Evolutionary conservation across 2,113 vertebrate genomes (phyloP).

Genomic region (Promerops cafer): DNA sequence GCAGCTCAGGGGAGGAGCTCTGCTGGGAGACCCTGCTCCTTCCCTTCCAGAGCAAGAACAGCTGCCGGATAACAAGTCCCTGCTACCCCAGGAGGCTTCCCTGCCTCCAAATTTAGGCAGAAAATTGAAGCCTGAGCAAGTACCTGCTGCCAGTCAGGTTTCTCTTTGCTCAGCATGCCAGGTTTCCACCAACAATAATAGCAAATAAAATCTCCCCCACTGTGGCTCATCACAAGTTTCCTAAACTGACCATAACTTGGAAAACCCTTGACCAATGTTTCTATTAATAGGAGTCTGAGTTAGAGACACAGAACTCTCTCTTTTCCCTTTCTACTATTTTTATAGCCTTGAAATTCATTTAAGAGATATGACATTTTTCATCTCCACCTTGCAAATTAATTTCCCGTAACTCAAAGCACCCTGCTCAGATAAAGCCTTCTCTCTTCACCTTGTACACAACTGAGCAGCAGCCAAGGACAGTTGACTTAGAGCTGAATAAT

Average conservation of each 20-base stretch:
- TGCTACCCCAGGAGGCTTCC: background rate
- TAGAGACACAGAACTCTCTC: background rate
- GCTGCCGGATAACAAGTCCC: background rate
- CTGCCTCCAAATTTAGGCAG: background rate
- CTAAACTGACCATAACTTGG: background rate
- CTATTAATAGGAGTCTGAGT: background rate
- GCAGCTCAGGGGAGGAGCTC: background rate
- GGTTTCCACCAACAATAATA: background rate
- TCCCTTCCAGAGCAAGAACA: background rate
- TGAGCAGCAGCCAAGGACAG: slow-evolving; percentile 15
- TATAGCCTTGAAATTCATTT: background rate
- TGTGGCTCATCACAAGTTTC: background rate
- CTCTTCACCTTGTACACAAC: background rate
- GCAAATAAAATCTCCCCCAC: background rate
- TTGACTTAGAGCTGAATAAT: slow-evolving; percentile 1
- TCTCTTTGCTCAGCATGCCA: background rate
- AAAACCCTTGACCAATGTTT: background rate
- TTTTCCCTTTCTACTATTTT: background rate
- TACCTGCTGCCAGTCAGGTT: background rate
- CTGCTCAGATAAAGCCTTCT: background rate
- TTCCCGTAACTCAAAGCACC: background rate
- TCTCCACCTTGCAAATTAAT: background rate
- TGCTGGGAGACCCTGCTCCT: background rate
- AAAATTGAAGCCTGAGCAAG: background rate
- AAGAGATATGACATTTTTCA: background rate